Evolutionary conservation across 92 coral and sea anemone genomes (phyloP).

Genomic region (Paramuricea clavata): DNA sequence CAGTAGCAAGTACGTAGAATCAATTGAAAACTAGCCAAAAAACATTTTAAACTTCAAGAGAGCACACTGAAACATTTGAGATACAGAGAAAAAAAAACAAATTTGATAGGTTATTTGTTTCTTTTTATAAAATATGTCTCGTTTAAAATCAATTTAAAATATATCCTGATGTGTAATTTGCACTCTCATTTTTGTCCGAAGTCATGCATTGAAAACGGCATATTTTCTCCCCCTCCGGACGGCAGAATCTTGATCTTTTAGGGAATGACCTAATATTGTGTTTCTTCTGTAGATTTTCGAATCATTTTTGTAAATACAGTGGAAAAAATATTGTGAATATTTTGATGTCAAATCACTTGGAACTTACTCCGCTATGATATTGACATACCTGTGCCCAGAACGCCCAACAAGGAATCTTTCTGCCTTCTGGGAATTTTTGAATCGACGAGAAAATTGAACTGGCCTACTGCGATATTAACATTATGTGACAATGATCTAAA

Average conservation of each 20-base stretch:
- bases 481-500: background rate
- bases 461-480: background rate
- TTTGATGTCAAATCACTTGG: constrained; percentile 21
- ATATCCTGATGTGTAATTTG: too few relatives aligned
- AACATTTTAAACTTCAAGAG: too few relatives aligned
- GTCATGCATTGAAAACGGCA: too few relatives aligned
- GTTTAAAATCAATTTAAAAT: too few relatives aligned
- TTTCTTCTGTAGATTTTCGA: constrained; percentile 9
- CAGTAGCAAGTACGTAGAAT: background rate
- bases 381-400: background rate
- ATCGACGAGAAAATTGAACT: background rate
- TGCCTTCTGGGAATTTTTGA: background rate
- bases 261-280: background rate
- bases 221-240: too few relatives aligned
- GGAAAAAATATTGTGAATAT: constrained; percentile 21
- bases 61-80: background rate
- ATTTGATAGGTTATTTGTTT: too few relatives aligned
- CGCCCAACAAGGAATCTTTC: background rate
- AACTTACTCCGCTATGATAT: background rate
- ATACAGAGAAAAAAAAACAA: too few relatives aligned
- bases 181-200: too few relatives aligned
- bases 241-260: too few relatives aligned
- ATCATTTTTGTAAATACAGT: constrained; percentile 1
- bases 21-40: too few relatives aligned
- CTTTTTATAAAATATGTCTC: too few relatives aligned